A percentile compares a stretch with the other conserved stretches of the same genome.
Evolutionary conservation across 2,113 vertebrate genomes (phyloP).

Genomic region (Anoura caudifer): DNA sequence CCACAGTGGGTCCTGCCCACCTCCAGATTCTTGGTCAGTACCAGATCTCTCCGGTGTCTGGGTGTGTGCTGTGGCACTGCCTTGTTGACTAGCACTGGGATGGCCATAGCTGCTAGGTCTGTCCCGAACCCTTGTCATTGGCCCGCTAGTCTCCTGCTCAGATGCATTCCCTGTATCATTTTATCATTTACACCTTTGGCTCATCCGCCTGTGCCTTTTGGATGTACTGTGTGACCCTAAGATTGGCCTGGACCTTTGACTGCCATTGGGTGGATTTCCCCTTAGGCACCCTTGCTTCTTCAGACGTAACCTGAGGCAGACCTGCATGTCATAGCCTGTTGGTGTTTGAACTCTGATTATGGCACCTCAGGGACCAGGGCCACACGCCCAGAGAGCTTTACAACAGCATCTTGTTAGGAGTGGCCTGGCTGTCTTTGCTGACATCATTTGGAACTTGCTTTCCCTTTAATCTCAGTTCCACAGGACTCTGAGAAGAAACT

Average conservation of each 20-base stretch:
- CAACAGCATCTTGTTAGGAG: neutral
- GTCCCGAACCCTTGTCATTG: neutral
- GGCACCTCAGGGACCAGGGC: neutral
- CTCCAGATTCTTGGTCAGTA: neutral
- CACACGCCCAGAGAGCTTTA: neutral
- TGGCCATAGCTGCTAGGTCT: neutral
- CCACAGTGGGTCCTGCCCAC: neutral
- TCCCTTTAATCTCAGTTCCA: neutral
- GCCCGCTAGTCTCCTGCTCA: neutral
- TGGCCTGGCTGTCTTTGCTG: neutral
- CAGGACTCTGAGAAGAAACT: neutral
- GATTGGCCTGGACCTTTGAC: neutral
- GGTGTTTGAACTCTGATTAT: neutral
- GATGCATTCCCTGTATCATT: neutral
- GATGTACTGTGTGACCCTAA: neutral
- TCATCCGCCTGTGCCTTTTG: neutral
- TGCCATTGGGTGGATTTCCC: neutral
- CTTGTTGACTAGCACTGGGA: neutral
- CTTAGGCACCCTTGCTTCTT: neutral
- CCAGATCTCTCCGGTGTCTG: neutral
- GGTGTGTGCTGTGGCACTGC: neutral
- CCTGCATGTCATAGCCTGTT: no score
- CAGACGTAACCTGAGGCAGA: neutral
- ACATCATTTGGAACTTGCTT: neutral
- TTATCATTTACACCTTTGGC: neutral